phyloP scores from a whole-genome alignment of 2,888 invertebrate genomes.

The Caenorhabditis virilis region DNA sequence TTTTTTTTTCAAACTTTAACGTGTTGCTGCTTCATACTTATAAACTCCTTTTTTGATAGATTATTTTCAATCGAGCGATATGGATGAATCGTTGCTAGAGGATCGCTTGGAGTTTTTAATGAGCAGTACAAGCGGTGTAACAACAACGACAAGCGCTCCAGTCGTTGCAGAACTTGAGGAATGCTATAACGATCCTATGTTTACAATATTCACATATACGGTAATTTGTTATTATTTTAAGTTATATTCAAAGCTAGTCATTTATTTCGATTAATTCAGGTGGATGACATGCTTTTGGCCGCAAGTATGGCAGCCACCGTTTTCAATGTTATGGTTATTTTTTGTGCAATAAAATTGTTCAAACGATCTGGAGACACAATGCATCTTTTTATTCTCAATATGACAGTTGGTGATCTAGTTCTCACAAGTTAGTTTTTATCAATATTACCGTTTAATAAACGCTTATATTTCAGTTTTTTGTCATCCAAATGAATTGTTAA shows the following conservation, averaged over 20 bases:
- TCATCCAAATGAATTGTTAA: constrained; percentile 67
- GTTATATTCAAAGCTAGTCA: too few species aligned
- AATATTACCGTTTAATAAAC: neutral
- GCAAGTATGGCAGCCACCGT: constrained; percentile 67
- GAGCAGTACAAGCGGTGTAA: too few species aligned
- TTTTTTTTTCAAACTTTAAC: too few species aligned
- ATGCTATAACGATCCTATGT: constrained; percentile 57
- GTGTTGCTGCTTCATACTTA: too few species aligned
- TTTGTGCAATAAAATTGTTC: constrained; percentile 66
- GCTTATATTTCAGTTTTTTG: constrained; percentile 60
- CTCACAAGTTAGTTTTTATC: constrained; percentile 54
- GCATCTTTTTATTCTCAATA: constrained; percentile 68
- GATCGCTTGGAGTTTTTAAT: too few species aligned
- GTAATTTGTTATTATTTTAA: constrained; percentile 18
- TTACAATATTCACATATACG: constrained; percentile 60
- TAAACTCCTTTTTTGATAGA: too few species aligned
- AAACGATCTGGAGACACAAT: constrained; percentile 66
- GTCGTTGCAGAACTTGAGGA: constrained; percentile 26
- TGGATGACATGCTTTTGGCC: constrained; percentile 65
- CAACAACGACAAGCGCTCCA: neutral
- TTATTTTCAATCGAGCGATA: too few species aligned
- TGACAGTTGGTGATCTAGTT: constrained; percentile 66
- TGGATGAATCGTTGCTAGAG: too few species aligned
- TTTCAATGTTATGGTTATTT: constrained; percentile 67
- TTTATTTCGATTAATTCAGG: constrained; percentile 40